phyloP scores from a whole-genome alignment of 2,113 vertebrate genomes.

The Mungos mungo region DNA sequence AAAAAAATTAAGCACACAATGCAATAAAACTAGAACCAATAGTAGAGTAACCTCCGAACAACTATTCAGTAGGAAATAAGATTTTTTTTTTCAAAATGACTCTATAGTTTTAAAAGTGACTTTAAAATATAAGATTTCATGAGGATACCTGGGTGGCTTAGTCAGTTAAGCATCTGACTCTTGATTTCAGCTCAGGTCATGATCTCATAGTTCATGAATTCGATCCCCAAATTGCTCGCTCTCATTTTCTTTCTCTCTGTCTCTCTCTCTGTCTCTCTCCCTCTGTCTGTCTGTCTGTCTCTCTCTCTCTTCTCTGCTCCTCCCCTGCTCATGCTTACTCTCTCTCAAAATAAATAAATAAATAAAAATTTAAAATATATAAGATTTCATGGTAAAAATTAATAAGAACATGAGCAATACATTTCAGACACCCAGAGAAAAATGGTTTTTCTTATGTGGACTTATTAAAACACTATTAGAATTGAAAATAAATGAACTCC shows the following conservation, averaged over 20 bases:
- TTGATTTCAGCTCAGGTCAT: too few relatives aligned
- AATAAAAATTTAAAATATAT: not conserved
- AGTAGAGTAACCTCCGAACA: not conserved
- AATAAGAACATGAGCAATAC: not conserved
- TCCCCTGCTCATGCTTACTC: too few relatives aligned
- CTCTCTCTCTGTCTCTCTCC: too few relatives aligned
- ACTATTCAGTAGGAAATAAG: not conserved
- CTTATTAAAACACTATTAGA: not conserved
- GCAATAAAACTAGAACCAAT: not conserved
- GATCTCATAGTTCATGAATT: too few relatives aligned
- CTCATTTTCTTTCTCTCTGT: too few relatives aligned
- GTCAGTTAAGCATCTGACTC: too few relatives aligned
- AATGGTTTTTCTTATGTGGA: not conserved
- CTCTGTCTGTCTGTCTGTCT: too few relatives aligned
- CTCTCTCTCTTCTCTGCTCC: too few relatives aligned
- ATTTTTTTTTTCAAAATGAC: not conserved
- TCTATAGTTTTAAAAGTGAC: slow-evolving; percentile 16
- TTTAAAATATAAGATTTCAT: not conserved
- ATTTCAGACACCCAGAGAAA: not conserved
- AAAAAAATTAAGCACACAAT: not conserved
- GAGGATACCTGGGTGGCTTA: too few relatives aligned
- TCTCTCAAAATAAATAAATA: too few relatives aligned
- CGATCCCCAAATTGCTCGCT: too few relatives aligned
- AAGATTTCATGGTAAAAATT: slow-evolving; percentile 8
- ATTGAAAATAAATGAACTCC: not conserved